These are phyloP conservation scores for Paratilapia polleni DNA, from an alignment of 2,113 vertebrate genomes.

Conservation along the genomic window DNA sequence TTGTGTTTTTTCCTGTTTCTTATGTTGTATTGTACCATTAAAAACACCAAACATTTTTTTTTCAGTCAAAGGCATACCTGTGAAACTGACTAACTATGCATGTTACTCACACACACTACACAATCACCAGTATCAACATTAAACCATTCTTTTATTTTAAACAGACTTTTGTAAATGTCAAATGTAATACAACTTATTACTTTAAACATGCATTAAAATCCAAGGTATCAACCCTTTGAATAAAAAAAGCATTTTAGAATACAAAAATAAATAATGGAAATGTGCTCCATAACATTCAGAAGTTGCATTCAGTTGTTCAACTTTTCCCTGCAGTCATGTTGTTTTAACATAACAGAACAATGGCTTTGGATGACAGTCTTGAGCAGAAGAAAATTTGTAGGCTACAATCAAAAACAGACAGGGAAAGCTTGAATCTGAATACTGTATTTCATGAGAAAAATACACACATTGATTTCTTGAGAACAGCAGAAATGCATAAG, in stretches of 20 bases:
- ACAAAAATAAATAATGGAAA: constrained; percentile 70
- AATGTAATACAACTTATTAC: constrained; percentile 5
- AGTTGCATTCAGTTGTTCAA: not conserved
- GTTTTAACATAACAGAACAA: not conserved
- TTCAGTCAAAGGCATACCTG: too few species aligned
- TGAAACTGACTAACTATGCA: too few species aligned
- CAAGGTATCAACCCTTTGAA: constrained; percentile 26
- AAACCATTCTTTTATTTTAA: constrained; percentile 1
- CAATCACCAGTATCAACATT: not conserved
- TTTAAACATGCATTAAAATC: constrained; percentile 15
- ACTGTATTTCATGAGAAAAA: not conserved
- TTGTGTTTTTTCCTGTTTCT: too few species aligned
- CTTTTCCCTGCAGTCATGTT: not conserved
- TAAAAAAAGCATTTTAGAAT: constrained; percentile 41
- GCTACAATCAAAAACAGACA: not conserved
- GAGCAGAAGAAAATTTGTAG: not conserved
- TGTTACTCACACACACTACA: not conserved
- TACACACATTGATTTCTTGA: not conserved
- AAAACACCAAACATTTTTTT: too few species aligned
- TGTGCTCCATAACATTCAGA: constrained; percentile 19
- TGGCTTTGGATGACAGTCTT: not conserved
- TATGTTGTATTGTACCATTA: too few species aligned
- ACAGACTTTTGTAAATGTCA: not conserved
- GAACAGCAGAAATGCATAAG: not conserved
- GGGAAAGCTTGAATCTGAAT: not conserved